phyloP scores from a whole-genome alignment of 2,888 invertebrate species.

The Fragum sueziense region DNA sequence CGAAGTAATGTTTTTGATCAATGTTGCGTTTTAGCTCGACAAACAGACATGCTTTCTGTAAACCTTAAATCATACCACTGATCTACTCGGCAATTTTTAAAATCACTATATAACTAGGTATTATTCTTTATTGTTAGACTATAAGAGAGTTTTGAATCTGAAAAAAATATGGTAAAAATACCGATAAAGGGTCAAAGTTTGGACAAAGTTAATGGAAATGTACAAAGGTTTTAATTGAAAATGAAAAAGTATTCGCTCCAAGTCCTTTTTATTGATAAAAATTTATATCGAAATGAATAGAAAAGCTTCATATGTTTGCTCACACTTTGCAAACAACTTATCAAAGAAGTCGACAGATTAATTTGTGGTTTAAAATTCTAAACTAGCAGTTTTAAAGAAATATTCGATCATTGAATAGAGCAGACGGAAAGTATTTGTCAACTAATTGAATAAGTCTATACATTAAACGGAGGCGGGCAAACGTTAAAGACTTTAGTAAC shows the following conservation, averaged over 20 bases:
- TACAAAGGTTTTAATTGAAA: not conserved
- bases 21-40: too few species aligned
- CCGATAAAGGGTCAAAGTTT: not conserved
- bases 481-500: too few species aligned
- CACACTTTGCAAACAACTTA: conserved; percentile 13
- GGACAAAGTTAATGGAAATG: not conserved
- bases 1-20: too few species aligned
- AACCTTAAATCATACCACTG: too few species aligned
- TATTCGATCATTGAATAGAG: not conserved
- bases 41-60: too few species aligned
- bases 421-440: not conserved
- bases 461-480: not conserved
- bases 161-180: too few species aligned
- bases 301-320: conserved; percentile 4
- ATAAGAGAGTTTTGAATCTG: too few species aligned
- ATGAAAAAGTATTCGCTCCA: not conserved
- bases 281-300: conserved; percentile 1
- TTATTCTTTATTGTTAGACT: too few species aligned
- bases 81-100: too few species aligned
- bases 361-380: conserved; percentile 1
- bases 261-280: conserved; percentile 7
- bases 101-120: too few species aligned
- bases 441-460: conserved; percentile 1
- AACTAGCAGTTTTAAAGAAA: not conserved
- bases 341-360: not conserved